Conservation (phyloP, 2,888 invertebrate genomes). For the Tinea pellionella region DNA sequence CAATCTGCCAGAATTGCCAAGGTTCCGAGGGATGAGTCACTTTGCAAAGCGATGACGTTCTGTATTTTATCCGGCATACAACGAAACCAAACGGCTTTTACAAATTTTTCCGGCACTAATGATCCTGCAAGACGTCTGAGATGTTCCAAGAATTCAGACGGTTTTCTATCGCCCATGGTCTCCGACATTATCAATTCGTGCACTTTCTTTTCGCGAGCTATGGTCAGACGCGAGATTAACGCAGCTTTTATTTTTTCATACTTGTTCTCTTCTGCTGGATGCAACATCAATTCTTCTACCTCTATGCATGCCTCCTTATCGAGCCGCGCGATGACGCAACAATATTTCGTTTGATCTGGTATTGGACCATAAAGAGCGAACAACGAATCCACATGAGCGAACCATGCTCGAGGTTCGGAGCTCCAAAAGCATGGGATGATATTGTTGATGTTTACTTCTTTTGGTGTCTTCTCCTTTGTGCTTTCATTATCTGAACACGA, state of each 20-base stretch:
- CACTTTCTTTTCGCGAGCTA: neutral
- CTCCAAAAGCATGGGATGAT: neutral
- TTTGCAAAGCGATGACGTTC: neutral
- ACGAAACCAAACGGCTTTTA: slow-evolving; percentile 17
- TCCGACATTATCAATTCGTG: neutral
- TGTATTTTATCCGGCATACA: slow-evolving; percentile 16
- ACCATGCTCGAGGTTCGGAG: neutral
- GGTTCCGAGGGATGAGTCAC: neutral
- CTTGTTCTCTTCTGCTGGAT: neutral
- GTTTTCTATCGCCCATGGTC: slow-evolving; percentile 11
- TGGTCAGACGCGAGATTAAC: neutral
- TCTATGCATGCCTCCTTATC: neutral
- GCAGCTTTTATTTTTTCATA: neutral
- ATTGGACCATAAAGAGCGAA: neutral
- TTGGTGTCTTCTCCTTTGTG: too few species aligned
- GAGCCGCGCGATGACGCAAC: neutral
- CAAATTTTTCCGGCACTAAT: slow-evolving; percentile 10
- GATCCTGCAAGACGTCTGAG: slow-evolving; percentile 12
- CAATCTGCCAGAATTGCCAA: neutral
- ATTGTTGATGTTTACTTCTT: neutral
- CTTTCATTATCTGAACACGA: too few species aligned
- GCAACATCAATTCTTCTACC: neutral
- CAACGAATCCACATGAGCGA: neutral
- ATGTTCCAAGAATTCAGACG: slow-evolving; percentile 10
- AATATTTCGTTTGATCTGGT: neutral